Evolutionary conservation across 2,797 vertebrate species (phyloP), one percentile per base, ranked within the genome.

Genomic region (Mormyrops attenuatus): DNA sequence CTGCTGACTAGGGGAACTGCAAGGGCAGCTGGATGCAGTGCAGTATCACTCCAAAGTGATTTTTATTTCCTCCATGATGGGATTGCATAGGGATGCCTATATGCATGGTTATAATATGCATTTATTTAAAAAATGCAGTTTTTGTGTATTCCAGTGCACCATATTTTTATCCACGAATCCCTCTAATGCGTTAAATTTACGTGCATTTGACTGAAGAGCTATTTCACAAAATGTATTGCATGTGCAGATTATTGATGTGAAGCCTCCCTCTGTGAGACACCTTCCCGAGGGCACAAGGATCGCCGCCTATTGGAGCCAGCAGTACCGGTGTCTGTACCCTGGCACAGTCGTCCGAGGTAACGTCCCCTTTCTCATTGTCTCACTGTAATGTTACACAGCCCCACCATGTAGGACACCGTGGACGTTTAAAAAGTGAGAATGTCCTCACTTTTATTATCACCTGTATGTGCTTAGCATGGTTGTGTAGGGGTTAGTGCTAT

Each of bases 241-340:
- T 60, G 60, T 38, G 34, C 95, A 99, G 99, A 99, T 99, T 93
- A 98, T 99, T 0, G 98, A 99, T 0, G 98, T 99, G 94, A 98
- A 98, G 88, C 98, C 98, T 8, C 97, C 98, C 1, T 99, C 98
- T 0, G 96, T 98, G 41, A 95, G 97, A 69, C 97, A 97, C 93
- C 94, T 99, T 90, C 98, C 98, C 0, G 98, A 99, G 93, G 98
- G 98, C 84, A 98, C 98, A 0, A 96, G 99, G 93, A 99, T 99
- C 9, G 98, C 98, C 1, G 99, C 99, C 88, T 99, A 99, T 93
- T 99, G 99, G 99, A 99, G 98, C 94, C 99, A 99, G 93, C 98
- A 99, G 95, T 99, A 99, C 94, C 99, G 98, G 91, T 99, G 98
- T 92, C 97, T 99, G 26, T 99, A 99, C 92, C 99, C 99, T 0